Base-by-base conservation (phyloP, 2,797 vertebrate species). In the Lacerta bilineata region DNA sequence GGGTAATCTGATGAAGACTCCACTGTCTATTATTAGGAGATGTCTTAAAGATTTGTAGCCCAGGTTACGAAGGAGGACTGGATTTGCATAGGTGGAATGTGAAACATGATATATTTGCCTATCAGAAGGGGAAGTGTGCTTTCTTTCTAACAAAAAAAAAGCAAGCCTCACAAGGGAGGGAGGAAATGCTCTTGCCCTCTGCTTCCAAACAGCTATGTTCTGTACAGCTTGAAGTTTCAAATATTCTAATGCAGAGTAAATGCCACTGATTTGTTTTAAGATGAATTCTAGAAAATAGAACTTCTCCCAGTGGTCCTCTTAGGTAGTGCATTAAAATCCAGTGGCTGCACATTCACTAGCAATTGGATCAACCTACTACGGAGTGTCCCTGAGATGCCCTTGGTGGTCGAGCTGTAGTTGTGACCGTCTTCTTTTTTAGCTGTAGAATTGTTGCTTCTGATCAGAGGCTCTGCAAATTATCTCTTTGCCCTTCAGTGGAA, bases 191-290 rank as follows among this genome's bases (percentile, higher is more conserved):
- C n/a, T 68, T 85, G 71, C 43, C 17, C 36, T 84, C 33, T 64
- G 80, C 68, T 78, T 68, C 55, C 79, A 66, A 72, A 11, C 7
- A 69, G n/a, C 33, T 41, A 86, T 80, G 78, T 66, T 90, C 29
- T 66, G 46, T 61, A 82, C 69, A 61, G 74, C 39, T 71, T 46
- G 59, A 15, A n/a, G 33, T 68, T 43, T 59, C 85, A 13, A 78
- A n/a, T 9, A 36, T 85, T 89, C 13, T 75, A 8, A 8, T 74
- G 1, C 0, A 64, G 80, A 68, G 80, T 80, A 69, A 64, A 68
- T 39, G 55, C 76, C 64, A n/a, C 33, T 86, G 43, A 64, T 1
- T 0, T 17, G 1, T 3, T 41, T 66, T 84, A 74, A 86, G 15
- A 41, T 55, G 39, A 8, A 68, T 59, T 75, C 25, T 79, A 33